A percentile compares a stretch with the other conserved stretches of the same genome.
phyloP scores from a whole-genome alignment of 2,888 invertebrate genomes.

The Lumbricus terrestris region DNA sequence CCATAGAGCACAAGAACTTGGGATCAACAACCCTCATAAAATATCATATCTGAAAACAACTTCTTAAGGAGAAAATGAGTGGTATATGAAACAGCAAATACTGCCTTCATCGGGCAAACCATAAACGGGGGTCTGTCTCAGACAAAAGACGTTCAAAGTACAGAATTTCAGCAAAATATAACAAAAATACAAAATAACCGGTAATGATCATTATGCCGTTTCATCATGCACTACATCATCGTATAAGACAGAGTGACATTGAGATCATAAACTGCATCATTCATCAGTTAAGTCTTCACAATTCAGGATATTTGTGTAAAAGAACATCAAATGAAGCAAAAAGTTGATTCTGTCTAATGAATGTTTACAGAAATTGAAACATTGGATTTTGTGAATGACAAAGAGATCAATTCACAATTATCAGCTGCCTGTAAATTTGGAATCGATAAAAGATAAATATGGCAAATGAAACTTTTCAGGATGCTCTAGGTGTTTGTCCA shows the following conservation, averaged over 20 bases:
- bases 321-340: neutral
- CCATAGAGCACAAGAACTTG: neutral
- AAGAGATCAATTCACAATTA: neutral
- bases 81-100: neutral
- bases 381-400: neutral
- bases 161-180: constrained; percentile 3
- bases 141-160: neutral
- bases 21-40: neutral
- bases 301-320: neutral
- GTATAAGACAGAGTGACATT: neutral
- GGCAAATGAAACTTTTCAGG: neutral
- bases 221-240: neutral
- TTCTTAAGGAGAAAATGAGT: neutral
- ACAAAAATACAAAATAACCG: neutral
- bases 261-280: constrained; percentile 3
- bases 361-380: neutral
- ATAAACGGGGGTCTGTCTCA: neutral
- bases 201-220: neutral
- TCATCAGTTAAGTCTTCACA: neutral
- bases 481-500: neutral
- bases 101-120: neutral
- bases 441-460: neutral
- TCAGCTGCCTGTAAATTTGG: neutral
- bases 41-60: neutral
- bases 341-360: neutral